Percentiles rank a stretch among this genome's conserved stretches.
These are phyloP conservation scores for Acanthornis magna DNA, from an alignment of 2,797 vertebrate species.

Conservation along the genomic window DNA sequence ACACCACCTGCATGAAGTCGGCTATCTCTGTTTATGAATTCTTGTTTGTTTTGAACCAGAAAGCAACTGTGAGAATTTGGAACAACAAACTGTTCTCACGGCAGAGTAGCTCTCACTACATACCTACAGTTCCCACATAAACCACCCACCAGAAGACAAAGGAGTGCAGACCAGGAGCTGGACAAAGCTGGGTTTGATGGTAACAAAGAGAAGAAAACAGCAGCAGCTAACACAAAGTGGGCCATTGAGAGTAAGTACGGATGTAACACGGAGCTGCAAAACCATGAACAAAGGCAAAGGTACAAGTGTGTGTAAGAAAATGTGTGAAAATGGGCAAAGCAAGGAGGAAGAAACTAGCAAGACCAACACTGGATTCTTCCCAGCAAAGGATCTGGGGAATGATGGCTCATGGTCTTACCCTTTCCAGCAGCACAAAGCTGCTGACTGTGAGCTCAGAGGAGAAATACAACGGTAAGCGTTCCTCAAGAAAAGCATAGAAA, in stretches of 20 bases:
- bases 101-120: too few species aligned
- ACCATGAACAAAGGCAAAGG: background rate
- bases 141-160: background rate
- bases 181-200: background rate
- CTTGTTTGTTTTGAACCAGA: too few species aligned
- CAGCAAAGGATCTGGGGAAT: rapidly evolving
- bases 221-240: background rate
- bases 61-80: too few species aligned
- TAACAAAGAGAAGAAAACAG: background rate
- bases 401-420: background rate
- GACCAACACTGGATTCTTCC: background rate
- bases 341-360: background rate
- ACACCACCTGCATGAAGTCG: too few species aligned
- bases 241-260: background rate
- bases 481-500: background rate
- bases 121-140: background rate
- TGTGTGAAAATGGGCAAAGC: background rate
- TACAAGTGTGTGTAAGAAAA: background rate
- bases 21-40: too few species aligned
- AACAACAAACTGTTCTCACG: too few species aligned
- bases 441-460: background rate
- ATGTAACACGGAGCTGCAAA: background rate
- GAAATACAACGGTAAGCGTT: background rate
- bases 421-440: background rate
- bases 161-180: background rate